Base-by-base conservation (phyloP, 2,888 invertebrate species). In the Horisme vitalbata region DNA sequence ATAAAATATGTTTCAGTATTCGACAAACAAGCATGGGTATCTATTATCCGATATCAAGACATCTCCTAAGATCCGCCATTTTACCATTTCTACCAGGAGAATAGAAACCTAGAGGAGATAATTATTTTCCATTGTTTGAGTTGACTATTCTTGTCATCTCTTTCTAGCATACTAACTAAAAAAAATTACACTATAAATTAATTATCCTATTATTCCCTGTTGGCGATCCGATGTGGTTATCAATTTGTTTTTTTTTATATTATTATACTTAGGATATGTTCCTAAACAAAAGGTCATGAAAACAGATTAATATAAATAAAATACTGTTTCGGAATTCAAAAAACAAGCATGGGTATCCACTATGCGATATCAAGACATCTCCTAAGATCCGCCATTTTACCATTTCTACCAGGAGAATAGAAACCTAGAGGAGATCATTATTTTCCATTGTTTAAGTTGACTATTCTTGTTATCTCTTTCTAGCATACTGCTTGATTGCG, bases 351-450 rank as follows among this genome's bases (percentile, higher is more conserved):
- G 18, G 27, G 18, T 4, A 20, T 9, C 18, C 26, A 4, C 39
- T n/a, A n/a, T n/a, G n/a, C n/a, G n/a, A n/a, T n/a, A n/a, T n/a
- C n/a, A 11, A 45, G 30, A 14, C 31, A 45, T 41, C 44, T 51
- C 64, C 68, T 65, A 66, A 61, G 72, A 75, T 81, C 79, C 80
- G 81, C 82, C 80, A 81, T 81, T 81, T 79, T 65, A 65, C 64
- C 57, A 69, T 58, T 71, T 67, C 41, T 60, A 80, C 79, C 59
- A 81, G 76, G 79, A 59, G 33, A 28, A 13, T 73, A 81, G 52
- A 58, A 52, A 34, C 5, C 23, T 21, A 5, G 4, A 64, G 47
- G 70, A 75, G 74, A 45, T 64, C 47, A 68, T 70, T 41, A 71
- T 68, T 71, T 74, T 68, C 4, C 52, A 23, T 11, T 3, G n/a